Conservation (phyloP, 2,888 invertebrate genomes). For the Dasysyrphus albostriatus region DNA sequence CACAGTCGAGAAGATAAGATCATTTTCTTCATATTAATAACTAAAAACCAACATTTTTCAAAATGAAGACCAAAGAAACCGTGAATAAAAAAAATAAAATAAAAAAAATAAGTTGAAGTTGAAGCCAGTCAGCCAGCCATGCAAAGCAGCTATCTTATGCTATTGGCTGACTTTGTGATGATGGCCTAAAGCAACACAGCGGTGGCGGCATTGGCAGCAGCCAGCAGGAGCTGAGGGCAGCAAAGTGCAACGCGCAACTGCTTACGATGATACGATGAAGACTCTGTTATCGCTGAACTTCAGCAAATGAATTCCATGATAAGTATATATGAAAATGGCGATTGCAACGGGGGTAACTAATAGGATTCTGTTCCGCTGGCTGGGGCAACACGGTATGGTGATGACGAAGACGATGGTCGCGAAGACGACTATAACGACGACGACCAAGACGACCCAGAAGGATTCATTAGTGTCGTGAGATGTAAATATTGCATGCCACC, state of each 20-base stretch:
- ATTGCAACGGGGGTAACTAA: slow-evolving; percentile 67
- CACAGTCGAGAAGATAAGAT: slow-evolving; percentile 66
- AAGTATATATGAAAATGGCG: slow-evolving; percentile 68
- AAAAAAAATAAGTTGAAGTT: not conserved
- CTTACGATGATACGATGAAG: slow-evolving; percentile 51
- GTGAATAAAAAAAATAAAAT: slow-evolving; percentile 22
- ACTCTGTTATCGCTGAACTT: slow-evolving; percentile 71
- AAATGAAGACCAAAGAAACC: slow-evolving; percentile 68
- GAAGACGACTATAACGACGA: not conserved
- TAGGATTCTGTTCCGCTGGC: slow-evolving; percentile 54
- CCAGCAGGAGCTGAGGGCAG: slow-evolving; percentile 55
- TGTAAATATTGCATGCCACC: slow-evolving; percentile 76
- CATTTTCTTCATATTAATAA: slow-evolving; percentile 75
- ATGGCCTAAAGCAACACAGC: slow-evolving; percentile 19
- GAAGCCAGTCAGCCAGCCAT: slow-evolving; percentile 39
- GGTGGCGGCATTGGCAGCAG: slow-evolving; percentile 14
- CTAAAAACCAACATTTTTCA: slow-evolving; percentile 75
- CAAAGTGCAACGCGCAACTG: slow-evolving; percentile 72
- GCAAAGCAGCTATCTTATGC: slow-evolving; percentile 61
- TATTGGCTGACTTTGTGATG: slow-evolving; percentile 43
- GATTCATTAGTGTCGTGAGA: slow-evolving; percentile 74
- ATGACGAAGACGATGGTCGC: too few species aligned
- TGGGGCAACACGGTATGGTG: slow-evolving; percentile 6
- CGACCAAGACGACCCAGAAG: slow-evolving; percentile 39
- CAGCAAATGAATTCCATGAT: slow-evolving; percentile 75